phyloP scores from a whole-genome alignment of 2,113 vertebrate species.

The Lophochroa leadbeateri region DNA sequence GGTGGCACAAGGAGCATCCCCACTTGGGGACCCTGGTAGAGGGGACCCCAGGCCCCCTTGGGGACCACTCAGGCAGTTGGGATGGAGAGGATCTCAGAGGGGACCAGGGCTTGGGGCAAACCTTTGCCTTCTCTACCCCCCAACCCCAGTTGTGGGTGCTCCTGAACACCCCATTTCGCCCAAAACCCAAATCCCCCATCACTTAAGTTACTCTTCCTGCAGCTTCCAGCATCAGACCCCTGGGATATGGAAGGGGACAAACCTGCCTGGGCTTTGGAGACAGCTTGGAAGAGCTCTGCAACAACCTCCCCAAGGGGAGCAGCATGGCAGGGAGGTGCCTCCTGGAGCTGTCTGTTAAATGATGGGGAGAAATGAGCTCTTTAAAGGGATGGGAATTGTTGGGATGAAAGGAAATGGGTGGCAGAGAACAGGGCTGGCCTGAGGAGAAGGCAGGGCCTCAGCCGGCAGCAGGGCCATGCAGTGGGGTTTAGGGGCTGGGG shows the following conservation, averaged over 20 bases:
- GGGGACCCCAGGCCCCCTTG: too few species aligned
- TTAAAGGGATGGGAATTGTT: background rate
- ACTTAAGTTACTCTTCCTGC: background rate
- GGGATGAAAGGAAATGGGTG: background rate
- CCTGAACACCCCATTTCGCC: background rate
- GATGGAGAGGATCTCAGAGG: background rate
- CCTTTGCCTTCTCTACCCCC: background rate
- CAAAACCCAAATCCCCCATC: background rate
- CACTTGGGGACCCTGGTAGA: accelerated
- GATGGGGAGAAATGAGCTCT: background rate
- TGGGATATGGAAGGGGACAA: background rate
- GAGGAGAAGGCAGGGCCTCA: background rate
- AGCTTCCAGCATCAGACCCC: background rate
- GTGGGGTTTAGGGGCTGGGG: background rate
- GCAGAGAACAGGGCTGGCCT: background rate
- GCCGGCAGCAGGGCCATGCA: accelerated
- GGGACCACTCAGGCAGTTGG: accelerated
- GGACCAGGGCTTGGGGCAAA: accelerated
- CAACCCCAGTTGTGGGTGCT: background rate
- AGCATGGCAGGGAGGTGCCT: background rate
- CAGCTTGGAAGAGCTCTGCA: background rate
- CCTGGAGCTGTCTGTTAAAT: background rate
- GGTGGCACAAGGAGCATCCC: accelerated
- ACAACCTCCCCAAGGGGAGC: accelerated
- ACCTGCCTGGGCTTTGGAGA: accelerated